Evolutionary conservation across 1,140 invertebrate genomes (phyloP), one percentile per base, ranked within the genome.

Genomic region (Odontomachus brunneus): DNA sequence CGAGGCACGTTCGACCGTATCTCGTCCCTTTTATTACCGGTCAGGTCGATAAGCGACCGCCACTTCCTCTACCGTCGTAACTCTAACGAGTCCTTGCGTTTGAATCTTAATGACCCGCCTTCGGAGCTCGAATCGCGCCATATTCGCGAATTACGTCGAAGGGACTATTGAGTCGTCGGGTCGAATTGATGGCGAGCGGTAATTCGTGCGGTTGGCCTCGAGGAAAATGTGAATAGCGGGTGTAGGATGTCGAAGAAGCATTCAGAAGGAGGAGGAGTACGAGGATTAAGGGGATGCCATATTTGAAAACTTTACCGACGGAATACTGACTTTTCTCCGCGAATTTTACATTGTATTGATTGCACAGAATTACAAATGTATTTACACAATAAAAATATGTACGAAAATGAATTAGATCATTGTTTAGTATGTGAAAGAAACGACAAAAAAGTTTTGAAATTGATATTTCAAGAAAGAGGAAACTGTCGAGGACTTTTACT

Each of bases 41-140:
- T 24, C 75, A 80, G 51, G 38, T 80, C 65, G 75, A 80, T 80
- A 80, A 80, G 51, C 75, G 65, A 17, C 51, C 62, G 22, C 19
- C 72, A 48, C 33, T 82, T 74, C 81, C 49, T 65, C 24, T 12
- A 57, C 22, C 38, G 3, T 65, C 59, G 71, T 80, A 80, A 78
- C 51, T 78, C 65, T 69, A 69, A 80, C 75, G 75, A 80, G 75
- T 80, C 33, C 33, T 80, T 71, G 75, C 65, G 65, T 80, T 80
- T 80, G 75, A 80, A 80, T 80, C 75, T 80, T 80, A 80, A 80
- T 80, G 75, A 80, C 22, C 24, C 38, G 65, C 51, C 65, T 78
- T 80, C 65, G 51, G n/a, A 69, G 26, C 33, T 3, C 17, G 24
- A 33, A 69, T 80, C 49, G 51, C 75, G 51, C 38, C 33, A 69